These are phyloP conservation scores for Protomyctophum bolini DNA, from an alignment of 2,113 vertebrate species.

Conservation along the genomic window DNA sequence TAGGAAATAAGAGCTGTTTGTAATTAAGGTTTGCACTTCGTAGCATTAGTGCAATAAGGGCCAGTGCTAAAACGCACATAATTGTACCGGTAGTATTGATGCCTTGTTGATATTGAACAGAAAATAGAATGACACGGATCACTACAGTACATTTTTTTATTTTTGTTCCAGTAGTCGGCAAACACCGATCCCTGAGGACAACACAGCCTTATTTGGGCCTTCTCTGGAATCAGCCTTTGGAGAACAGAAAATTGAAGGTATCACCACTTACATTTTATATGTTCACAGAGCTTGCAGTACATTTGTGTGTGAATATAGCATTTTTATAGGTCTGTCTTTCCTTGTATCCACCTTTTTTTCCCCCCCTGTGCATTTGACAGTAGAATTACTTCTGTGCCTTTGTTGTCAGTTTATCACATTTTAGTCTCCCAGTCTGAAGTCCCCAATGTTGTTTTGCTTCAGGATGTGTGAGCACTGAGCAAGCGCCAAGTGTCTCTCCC, in stretches of 20 bases:
- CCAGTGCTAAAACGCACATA: no score
- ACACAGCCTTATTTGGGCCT: slow-evolving; percentile 89
- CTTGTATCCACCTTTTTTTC: neutral
- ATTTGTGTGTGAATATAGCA: neutral
- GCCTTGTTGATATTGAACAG: no score
- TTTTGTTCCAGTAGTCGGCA: slow-evolving; percentile 76
- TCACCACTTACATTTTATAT: neutral
- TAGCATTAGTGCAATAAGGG: no score
- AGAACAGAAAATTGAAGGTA: slow-evolving; percentile 91
- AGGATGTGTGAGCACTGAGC: neutral
- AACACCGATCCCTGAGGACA: slow-evolving; percentile 78
- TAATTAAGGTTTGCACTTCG: no score
- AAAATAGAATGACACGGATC: no score
- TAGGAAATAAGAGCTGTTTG: no score
- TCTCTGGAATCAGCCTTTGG: slow-evolving; percentile 91
- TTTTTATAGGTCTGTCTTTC: neutral
- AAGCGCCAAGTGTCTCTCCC: neutral
- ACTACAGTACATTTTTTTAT: neutral
- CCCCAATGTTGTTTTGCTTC: neutral
- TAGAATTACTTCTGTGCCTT: neutral
- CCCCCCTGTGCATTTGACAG: neutral
- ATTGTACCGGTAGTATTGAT: no score
- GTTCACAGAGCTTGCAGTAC: neutral
- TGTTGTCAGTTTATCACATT: neutral
- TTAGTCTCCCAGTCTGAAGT: no score